Base-by-base conservation (phyloP, 2,888 invertebrate genomes). In the Sphinx pinastri region DNA sequence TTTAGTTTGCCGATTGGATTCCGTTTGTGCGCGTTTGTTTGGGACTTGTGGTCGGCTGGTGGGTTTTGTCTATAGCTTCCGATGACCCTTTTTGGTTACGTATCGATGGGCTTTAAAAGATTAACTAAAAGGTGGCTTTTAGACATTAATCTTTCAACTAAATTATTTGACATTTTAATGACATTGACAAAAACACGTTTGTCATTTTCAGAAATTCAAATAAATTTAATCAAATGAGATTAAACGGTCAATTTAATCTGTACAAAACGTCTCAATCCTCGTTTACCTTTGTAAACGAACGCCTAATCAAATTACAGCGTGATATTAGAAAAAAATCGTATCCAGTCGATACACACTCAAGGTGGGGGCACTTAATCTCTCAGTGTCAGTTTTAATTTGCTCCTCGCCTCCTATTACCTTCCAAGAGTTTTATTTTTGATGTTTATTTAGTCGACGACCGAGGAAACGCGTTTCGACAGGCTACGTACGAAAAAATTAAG, bases 311-410 rank as follows among this genome's bases (percentile, higher is more conserved):
- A 85, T 83, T 81, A 79, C 81, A 75, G 74, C 72, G 70, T 74
- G 74, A 74, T 81, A 82, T 79, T 81, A 82, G 83, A 84, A 79
- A 81, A 77, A 76, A 73, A 72, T 72, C 77, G 78, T 77, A 71
- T 77, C 76, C 71, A 78, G 80, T 88, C 85, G 83, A 83, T 84
- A 86, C 86, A 85, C 84, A 87, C 85, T 85, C 85, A 81, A 86
- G 85, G 83, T 81, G 78, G 79, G 76, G 80, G 84, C 86, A 88
- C 91, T 90, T 93, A 93, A 94, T 94, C 90, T 92, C 91, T 94
- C 93, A 93, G 90, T 91, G 93, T 94, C 93, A 88, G 89, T 87
- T 88, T 92, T 93, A 93, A 94, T 94, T 94, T 94, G 88, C 85
- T 84, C 82, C 85, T 80, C 82, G 91, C 88, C 86, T 94, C 93